A percentile compares a stretch with the other conserved stretches of the same genome.
Conservation (phyloP, 2,797 vertebrate species). For the Philypnodon macrostomus region DNA sequence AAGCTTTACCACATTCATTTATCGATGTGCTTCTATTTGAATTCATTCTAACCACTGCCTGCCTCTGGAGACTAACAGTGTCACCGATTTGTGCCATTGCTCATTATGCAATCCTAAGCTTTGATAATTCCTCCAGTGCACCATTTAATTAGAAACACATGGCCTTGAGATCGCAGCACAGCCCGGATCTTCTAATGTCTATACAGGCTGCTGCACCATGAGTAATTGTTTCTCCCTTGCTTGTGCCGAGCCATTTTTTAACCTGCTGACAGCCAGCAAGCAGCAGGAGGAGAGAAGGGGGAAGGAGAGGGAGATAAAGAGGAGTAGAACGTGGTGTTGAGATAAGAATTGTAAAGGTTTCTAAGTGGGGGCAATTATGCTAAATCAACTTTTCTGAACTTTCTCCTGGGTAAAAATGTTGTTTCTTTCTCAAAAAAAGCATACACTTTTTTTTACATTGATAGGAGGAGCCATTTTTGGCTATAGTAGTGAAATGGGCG, state of each 20-base stretch:
- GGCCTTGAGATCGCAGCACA: constrained; percentile 61
- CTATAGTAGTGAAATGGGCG: no score
- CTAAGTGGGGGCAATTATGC: constrained; percentile 24
- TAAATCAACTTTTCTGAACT: no score
- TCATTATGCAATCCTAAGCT: constrained; percentile 72
- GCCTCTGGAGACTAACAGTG: constrained; percentile 61
- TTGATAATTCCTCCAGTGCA: constrained; percentile 70
- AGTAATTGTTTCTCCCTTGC: constrained; percentile 75
- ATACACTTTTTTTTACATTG: no score
- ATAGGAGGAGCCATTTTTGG: no score
- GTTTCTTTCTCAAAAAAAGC: no score
- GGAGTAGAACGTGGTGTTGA: constrained; percentile 22
- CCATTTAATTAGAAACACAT: constrained; percentile 79
- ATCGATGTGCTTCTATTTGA: constrained; percentile 50
- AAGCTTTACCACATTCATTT: no score
- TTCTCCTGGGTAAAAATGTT: no score
- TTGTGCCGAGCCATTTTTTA: constrained; percentile 71
- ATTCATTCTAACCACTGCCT: constrained; percentile 42
- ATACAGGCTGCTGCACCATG: constrained; percentile 65
- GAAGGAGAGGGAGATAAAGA: constrained; percentile 24
- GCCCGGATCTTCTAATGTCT: constrained; percentile 63
- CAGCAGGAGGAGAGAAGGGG: constrained; percentile 25
- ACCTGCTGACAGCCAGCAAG: constrained; percentile 69
- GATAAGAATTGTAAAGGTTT: constrained; percentile 25
- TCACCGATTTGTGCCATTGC: constrained; percentile 58